A percentile compares a stretch with the other conserved stretches of the same genome.
These are phyloP conservation scores for Falco peregrinus DNA, from an alignment of 2,797 vertebrate species.

Conservation along the genomic window DNA sequence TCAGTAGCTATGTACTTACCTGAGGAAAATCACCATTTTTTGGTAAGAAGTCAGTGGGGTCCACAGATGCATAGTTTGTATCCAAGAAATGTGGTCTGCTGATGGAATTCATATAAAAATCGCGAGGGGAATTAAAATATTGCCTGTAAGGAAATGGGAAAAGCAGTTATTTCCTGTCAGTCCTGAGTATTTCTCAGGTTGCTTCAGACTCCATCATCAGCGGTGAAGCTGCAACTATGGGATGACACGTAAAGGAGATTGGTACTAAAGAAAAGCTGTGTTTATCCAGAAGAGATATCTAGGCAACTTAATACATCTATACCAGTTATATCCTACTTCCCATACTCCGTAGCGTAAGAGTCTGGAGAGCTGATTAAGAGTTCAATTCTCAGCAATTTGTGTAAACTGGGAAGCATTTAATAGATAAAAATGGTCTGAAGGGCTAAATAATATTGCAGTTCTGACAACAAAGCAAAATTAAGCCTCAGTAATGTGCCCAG, in stretches of 20 bases:
- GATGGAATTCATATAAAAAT: constrained; percentile 58
- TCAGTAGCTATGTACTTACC: constrained; percentile 71
- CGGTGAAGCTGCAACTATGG: not conserved
- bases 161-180: not conserved
- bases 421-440: not conserved
- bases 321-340: not conserved
- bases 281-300: not conserved
- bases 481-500: not conserved
- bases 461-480: not conserved
- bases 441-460: not conserved
- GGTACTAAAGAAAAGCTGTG: not conserved
- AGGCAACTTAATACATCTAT: not conserved
- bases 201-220: not conserved
- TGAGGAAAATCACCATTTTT: constrained; percentile 85
- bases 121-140: constrained; percentile 57
- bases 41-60: constrained; percentile 71
- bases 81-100: constrained; percentile 74
- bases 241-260: not conserved
- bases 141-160: constrained; percentile 64
- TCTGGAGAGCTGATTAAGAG: not conserved
- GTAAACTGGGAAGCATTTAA: not conserved
- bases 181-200: not conserved
- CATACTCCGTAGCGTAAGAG: not conserved
- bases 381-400: not conserved
- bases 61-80: constrained; percentile 77